Conservation (phyloP, 2,113 vertebrate species). For the Pterophyllum scalare region DNA sequence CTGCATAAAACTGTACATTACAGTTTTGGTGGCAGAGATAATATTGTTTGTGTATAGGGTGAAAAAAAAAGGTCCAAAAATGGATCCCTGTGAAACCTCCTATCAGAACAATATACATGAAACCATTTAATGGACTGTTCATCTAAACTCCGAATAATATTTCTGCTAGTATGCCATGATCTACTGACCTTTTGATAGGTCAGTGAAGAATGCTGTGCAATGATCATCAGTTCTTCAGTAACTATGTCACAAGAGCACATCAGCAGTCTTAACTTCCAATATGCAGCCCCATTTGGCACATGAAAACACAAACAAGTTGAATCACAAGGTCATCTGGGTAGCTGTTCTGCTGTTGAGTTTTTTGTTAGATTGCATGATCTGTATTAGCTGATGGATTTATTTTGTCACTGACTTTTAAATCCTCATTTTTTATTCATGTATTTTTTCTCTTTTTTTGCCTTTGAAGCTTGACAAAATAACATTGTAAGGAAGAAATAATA, state of each 20-base stretch:
- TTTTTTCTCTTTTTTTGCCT: background rate
- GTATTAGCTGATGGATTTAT: background rate
- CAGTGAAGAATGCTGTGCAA: background rate
- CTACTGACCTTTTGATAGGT: background rate
- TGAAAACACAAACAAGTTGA: background rate
- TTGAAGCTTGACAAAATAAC: background rate
- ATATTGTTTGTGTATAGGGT: background rate
- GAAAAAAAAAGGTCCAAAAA: background rate
- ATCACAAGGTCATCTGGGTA: background rate
- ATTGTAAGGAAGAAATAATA: background rate
- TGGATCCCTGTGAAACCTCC: background rate
- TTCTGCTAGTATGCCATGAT: background rate
- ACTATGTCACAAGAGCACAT: background rate
- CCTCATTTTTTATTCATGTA: background rate
- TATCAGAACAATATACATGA: background rate
- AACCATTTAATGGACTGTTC: background rate
- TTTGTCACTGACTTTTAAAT: background rate
- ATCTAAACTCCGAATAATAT: background rate
- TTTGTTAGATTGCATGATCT: background rate
- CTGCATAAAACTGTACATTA: background rate
- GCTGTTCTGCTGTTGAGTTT: background rate
- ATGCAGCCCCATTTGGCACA: background rate
- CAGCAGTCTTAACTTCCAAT: background rate
- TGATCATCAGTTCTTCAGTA: background rate
- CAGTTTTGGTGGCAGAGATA: background rate